Evolutionary conservation across 2,113 vertebrate genomes (phyloP), one percentile per base, ranked within the genome.

Genomic region (Sinocyclocheilus anshuiensis): DNA sequence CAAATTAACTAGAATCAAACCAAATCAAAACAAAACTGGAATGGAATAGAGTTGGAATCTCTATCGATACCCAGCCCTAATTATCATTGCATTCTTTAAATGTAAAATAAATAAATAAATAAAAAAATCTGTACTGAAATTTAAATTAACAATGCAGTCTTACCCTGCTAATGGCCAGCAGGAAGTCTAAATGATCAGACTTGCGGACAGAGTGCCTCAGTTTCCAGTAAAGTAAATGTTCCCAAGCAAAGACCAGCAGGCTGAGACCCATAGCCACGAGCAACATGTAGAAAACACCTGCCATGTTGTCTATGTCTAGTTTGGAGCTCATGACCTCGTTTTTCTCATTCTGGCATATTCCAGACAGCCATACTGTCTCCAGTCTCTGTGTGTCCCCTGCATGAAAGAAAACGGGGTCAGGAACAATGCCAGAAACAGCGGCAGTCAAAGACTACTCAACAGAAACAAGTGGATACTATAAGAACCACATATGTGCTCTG

Each of bases 301-400:
- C 98, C 98, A 99, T 99, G 96, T 99, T 99, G 94, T 99, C 98
- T 0, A 99, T 98, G 93, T 99, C 98, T 93, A 99, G 91, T 91
- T 99, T 99, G 92, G 97, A 98, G 95, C 98, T 99, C 96, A 99
- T 98, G 89, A 97, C 98, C 87, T 99, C 98, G 0, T 99, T 99
- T 95, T 99, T 99, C 95, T 99, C 98, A 0, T 99, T 99, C 93
- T 98, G 97, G 91, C 98, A 99, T 94, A 99, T 99, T 13, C 98
- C 98, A 0, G 98, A 98, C 48, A 99, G 92, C 98, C 98, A 99
- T 88, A 99, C 97, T 0, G 97, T 99, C 94, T 99, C 97, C 92
- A 99, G 92, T 77, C 97, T 97, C 92, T 98, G 96, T 0, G 97
- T 99, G 89, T 99, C 97, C 33, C 97, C 98, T 99, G 92, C 6